Evolutionary conservation across 2,113 vertebrate genomes (phyloP).

Genomic region (Notothenia rossii): DNA sequence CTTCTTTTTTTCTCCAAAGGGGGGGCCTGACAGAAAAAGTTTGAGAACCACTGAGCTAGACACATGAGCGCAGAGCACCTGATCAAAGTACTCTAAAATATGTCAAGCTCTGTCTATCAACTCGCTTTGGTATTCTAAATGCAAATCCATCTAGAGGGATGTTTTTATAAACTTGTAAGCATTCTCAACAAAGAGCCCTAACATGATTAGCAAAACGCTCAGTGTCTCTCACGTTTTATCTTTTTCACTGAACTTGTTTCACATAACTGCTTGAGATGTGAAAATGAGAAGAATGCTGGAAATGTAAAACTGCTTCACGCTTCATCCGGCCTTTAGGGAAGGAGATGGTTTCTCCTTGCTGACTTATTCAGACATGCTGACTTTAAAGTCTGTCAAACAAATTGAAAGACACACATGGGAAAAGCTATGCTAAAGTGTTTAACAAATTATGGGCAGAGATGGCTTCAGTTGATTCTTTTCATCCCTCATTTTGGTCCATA

Average conservation of each 20-base stretch:
- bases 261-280: slow-evolving; percentile 7
- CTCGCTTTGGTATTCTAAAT: neutral
- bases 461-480: slow-evolving; percentile 56
- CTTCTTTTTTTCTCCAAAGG: no score
- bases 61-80: neutral
- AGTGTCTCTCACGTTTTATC: neutral
- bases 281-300: slow-evolving; percentile 10
- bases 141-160: slow-evolving; percentile 1
- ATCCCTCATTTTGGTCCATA: slow-evolving; percentile 56
- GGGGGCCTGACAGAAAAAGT: no score
- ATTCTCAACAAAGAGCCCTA: neutral
- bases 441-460: slow-evolving; percentile 70
- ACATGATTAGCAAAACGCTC: slow-evolving; percentile 8
- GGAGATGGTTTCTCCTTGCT: slow-evolving; percentile 19
- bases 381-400: slow-evolving; percentile 71
- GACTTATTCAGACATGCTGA: slow-evolving; percentile 59
- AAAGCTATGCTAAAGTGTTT: slow-evolving; percentile 60
- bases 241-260: neutral
- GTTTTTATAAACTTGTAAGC: neutral
- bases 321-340: slow-evolving; percentile 9
- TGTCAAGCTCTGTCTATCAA: neutral
- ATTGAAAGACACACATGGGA: slow-evolving; percentile 65
- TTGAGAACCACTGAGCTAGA: no score
- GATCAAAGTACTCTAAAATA: neutral
- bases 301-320: slow-evolving; percentile 30